Evolutionary conservation across 2,888 invertebrate genomes (phyloP).

Genomic region (Dasysyrphus albostriatus): DNA sequence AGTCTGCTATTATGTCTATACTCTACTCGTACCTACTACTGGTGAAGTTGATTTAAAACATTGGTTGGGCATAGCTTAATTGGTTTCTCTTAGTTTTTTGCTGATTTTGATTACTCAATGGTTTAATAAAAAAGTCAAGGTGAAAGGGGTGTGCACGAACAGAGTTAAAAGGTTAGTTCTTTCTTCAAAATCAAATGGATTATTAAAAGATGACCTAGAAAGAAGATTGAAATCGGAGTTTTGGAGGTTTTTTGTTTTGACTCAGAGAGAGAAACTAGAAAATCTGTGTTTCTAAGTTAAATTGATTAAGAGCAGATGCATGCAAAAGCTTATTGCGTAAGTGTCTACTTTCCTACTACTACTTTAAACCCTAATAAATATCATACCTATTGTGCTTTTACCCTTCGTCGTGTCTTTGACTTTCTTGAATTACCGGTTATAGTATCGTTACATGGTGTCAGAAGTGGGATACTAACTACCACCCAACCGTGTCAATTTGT

Average conservation of each 20-base stretch:
- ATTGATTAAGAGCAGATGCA: no score
- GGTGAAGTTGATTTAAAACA: conserved; percentile 1
- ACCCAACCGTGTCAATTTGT: no score
- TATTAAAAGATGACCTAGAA: neutral
- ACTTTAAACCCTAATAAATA: no score
- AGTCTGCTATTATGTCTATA: neutral
- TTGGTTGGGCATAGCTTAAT: conserved; percentile 3
- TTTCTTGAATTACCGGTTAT: no score
- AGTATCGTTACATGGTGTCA: no score
- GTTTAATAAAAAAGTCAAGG: conserved; percentile 19
- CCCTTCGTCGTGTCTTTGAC: no score
- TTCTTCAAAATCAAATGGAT: neutral
- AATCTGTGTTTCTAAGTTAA: neutral
- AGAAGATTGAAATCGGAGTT: neutral
- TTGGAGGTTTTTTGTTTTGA: neutral
- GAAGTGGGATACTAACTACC: no score
- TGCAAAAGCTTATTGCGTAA: no score
- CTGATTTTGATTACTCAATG: conserved; percentile 16
- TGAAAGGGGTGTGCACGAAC: conserved; percentile 13
- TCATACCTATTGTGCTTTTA: no score
- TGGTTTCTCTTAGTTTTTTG: conserved; percentile 25
- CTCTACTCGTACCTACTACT: no score
- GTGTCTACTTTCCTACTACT: no score
- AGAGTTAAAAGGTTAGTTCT: conserved; percentile 9
- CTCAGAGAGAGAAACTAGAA: neutral